Percentiles rank a stretch among this genome's conserved stretches.
phyloP scores from a whole-genome alignment of 2,888 invertebrate genomes.

The Drosophila phalerata region DNA sequence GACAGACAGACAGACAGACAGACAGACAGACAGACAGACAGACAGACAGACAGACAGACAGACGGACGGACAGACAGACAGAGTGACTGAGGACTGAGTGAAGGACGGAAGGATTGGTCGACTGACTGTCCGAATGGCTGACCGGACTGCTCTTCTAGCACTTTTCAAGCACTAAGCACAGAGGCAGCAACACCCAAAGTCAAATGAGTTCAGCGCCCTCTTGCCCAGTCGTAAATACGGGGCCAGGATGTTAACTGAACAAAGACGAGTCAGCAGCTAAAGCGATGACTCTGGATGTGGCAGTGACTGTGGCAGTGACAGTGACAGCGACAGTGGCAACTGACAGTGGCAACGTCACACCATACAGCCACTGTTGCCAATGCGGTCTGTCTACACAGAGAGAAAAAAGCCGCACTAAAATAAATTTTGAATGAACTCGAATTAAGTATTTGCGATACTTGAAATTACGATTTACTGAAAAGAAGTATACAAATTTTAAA shows the following conservation, averaged over 20 bases:
- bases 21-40: neutral
- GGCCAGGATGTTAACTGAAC: conserved; percentile 10
- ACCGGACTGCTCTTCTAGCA: conserved; percentile 56
- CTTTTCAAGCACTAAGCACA: conserved; percentile 69
- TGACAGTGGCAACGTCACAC: conserved; percentile 1
- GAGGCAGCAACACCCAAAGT: conserved; percentile 57
- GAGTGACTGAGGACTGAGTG: conserved; percentile 5
- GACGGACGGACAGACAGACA: too few relatives aligned
- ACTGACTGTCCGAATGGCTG: conserved; percentile 36
- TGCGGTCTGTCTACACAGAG: conserved; percentile 1
- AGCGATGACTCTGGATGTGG: conserved; percentile 10
- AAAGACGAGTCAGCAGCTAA: conserved; percentile 32
- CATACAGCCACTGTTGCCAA: conserved; percentile 2
- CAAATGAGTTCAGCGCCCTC: conserved; percentile 75
- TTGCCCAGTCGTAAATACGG: neutral
- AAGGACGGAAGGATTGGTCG: conserved; percentile 22
- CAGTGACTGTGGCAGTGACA: neutral
- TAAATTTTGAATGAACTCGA: too few relatives aligned
- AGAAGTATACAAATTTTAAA: too few relatives aligned
- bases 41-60: too few relatives aligned
- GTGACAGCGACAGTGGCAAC: neutral
- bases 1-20: too few relatives aligned
- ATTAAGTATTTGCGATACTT: too few relatives aligned
- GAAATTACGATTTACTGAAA: too few relatives aligned
- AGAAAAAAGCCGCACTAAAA: too few relatives aligned